phyloP scores from a whole-genome alignment of 2,113 vertebrate genomes.

The Mesitornis unicolor region DNA sequence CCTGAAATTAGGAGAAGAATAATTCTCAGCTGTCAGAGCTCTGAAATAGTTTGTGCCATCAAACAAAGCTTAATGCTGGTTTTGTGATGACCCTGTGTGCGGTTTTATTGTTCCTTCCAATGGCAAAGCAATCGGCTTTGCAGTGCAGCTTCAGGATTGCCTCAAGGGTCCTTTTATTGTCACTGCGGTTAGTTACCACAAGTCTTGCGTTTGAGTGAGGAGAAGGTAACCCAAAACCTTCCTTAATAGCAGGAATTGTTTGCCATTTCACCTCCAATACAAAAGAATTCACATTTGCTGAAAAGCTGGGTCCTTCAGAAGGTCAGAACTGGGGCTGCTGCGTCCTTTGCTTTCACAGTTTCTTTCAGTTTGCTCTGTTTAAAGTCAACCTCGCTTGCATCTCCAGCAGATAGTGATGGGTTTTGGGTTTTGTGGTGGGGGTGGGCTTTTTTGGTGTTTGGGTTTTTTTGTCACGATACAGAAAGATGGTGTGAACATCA shows the following conservation, averaged over 20 bases:
- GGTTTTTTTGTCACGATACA: neutral
- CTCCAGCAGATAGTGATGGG: neutral
- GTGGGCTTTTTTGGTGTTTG: neutral
- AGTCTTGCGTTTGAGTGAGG: neutral
- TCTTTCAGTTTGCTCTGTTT: conserved; percentile 32
- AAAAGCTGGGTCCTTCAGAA: conserved; percentile 34
- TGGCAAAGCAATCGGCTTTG: conserved; percentile 33
- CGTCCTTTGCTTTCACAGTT: conserved; percentile 29
- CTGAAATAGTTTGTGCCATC: neutral
- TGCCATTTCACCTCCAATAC: conserved; percentile 46
- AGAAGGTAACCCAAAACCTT: conserved; percentile 42
- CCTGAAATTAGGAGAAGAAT: neutral
- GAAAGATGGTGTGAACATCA: neutral
- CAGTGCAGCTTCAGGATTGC: neutral
- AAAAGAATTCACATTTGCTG: conserved; percentile 36
- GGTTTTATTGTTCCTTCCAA: conserved; percentile 15
- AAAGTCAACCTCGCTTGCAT: neutral
- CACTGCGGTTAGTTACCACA: conserved; percentile 26
- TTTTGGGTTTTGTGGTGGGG: neutral
- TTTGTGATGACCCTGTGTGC: neutral
- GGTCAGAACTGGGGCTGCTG: conserved; percentile 29
- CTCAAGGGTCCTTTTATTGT: conserved; percentile 29
- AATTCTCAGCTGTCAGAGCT: neutral
- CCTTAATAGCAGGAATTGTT: conserved; percentile 61
- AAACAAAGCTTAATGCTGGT: neutral